A percentile compares a stretch with the other conserved stretches of the same genome.
Conservation (phyloP, 2,888 invertebrate genomes). For the Caenorhabditis sp. region DNA sequence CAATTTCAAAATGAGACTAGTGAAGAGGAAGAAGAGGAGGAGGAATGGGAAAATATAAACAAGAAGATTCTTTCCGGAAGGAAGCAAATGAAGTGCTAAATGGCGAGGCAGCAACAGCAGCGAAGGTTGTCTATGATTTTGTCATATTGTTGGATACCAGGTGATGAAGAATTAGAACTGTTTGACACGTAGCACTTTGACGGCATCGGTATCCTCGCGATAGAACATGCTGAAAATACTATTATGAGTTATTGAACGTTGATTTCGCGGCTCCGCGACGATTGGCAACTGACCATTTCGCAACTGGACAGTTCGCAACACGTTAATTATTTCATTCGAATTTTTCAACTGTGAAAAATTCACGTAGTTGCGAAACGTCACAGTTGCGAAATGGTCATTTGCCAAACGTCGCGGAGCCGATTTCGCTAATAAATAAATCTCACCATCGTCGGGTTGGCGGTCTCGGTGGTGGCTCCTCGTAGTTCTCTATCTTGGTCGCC, state of each 20-base stretch:
- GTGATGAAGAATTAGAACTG: slow-evolving; percentile 16
- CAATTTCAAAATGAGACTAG: not conserved
- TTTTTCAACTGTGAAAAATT: not conserved
- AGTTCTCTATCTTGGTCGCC: slow-evolving; percentile 21
- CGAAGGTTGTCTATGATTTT: slow-evolving; percentile 45
- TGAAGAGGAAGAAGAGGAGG: not conserved
- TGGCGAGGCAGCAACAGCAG: slow-evolving; percentile 1
- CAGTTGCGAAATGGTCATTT: not conserved
- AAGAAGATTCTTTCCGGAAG: not conserved
- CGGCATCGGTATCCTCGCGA: slow-evolving; percentile 41
- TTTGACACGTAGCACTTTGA: slow-evolving; percentile 38
- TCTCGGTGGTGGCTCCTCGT: slow-evolving; percentile 56
- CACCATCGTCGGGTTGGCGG: slow-evolving; percentile 60
- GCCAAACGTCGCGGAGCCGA: not conserved
- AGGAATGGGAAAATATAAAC: not conserved
- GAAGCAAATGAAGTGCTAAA: slow-evolving; percentile 23
- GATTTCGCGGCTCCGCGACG: no score
- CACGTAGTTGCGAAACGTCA: not conserved
- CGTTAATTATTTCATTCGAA: not conserved
- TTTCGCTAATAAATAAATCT: not conserved
- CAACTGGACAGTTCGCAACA: no score
- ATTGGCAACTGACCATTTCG: no score
- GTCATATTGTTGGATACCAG: slow-evolving; percentile 17
- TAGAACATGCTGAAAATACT: slow-evolving; percentile 56
- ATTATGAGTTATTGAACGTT: no score